These are phyloP conservation scores for Unio delphinus DNA, from an alignment of 2,888 invertebrate species.

Conservation along the genomic window DNA sequence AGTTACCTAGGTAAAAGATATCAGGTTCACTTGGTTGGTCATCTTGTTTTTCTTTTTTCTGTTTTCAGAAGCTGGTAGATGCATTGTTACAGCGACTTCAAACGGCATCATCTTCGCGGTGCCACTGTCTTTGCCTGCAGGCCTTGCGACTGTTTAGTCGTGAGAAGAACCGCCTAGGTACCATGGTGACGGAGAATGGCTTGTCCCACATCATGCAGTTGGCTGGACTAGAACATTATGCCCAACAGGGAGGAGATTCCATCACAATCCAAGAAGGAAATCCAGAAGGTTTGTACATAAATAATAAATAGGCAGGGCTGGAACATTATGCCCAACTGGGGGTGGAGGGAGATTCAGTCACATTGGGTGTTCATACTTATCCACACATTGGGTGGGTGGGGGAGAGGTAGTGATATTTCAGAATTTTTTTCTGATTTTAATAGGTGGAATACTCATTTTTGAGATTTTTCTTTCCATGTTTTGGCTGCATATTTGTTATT, in stretches of 20 bases:
- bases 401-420: no score
- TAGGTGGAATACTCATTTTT: no score
- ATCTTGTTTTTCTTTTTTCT: slow-evolving; percentile 1
- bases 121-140: slow-evolving; percentile 55
- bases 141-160: slow-evolving; percentile 65
- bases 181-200: slow-evolving; percentile 55
- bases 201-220: slow-evolving; percentile 58
- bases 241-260: slow-evolving; percentile 51
- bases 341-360: slow-evolving; percentile 49
- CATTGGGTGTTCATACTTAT: slow-evolving; percentile 1
- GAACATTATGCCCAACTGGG: slow-evolving; percentile 56
- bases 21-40: no score
- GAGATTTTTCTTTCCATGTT: no score
- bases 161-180: slow-evolving; percentile 64
- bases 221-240: slow-evolving; percentile 62
- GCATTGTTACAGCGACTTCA: slow-evolving; percentile 44
- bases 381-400: no score
- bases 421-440: no score
- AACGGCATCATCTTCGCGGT: slow-evolving; percentile 40
- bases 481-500: no score
- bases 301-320: slow-evolving; percentile 58
- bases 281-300: slow-evolving; percentile 42
- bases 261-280: slow-evolving; percentile 57
- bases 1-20: no score
- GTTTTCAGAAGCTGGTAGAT: slow-evolving; percentile 54